A percentile compares a stretch with the other conserved stretches of the same genome.
These are phyloP conservation scores for Xenopus laevis DNA, from an alignment of 2,113 vertebrate species.

Conservation along the genomic window DNA sequence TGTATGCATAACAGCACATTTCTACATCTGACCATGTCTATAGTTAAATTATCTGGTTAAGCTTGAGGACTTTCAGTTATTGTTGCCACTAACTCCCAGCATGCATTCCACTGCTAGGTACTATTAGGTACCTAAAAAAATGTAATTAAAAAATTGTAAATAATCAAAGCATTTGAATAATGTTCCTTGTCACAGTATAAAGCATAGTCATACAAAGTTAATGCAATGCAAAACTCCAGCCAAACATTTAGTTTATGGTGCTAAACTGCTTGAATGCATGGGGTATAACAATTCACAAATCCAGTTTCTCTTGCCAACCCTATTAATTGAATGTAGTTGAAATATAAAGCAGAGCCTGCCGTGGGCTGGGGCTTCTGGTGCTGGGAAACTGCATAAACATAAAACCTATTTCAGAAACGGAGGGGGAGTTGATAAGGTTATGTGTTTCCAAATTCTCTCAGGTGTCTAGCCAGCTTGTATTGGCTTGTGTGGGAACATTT, in stretches of 20 bases:
- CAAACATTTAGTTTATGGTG: constrained; percentile 57
- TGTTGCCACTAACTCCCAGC: too few relatives aligned
- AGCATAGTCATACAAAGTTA: constrained; percentile 21
- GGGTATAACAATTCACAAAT: constrained; percentile 63
- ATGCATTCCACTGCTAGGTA: too few relatives aligned
- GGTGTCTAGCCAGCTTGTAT: constrained; percentile 67
- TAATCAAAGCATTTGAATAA: too few relatives aligned
- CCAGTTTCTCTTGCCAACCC: constrained; percentile 64
- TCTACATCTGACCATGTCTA: too few relatives aligned
- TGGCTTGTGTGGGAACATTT: constrained; percentile 67
- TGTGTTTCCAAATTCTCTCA: constrained; percentile 60
- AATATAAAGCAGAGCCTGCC: constrained; percentile 58
- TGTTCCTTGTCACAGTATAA: too few relatives aligned
- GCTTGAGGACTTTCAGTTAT: too few relatives aligned
- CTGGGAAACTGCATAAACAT: constrained; percentile 73
- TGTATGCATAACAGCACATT: too few relatives aligned
- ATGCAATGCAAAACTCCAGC: constrained; percentile 46
- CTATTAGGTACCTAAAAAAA: too few relatives aligned
- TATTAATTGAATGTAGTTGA: constrained; percentile 63
- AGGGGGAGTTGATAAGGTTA: constrained; percentile 39
- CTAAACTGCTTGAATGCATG: constrained; percentile 68
- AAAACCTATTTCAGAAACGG: constrained; percentile 59
- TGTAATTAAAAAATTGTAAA: too few relatives aligned
- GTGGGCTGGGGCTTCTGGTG: constrained; percentile 51
- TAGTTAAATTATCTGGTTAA: too few relatives aligned